Evolutionary conservation across 2,113 vertebrate genomes (phyloP).

Genomic region (Crotalus helleri): DNA sequence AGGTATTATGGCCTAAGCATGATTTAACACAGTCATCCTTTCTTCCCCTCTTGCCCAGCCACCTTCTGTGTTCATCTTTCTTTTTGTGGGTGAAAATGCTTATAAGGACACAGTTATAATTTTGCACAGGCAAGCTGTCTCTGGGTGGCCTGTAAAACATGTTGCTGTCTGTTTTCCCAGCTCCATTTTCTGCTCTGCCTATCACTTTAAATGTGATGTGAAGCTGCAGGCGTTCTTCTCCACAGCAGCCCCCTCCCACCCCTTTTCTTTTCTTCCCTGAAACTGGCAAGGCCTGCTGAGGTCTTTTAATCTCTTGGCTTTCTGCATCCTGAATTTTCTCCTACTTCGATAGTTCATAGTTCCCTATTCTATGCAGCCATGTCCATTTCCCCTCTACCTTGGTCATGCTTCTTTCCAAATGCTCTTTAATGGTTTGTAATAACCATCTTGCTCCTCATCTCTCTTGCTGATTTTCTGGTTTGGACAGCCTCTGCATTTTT

Average conservation of each 20-base stretch:
- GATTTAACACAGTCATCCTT: not conserved
- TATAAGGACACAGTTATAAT: not conserved
- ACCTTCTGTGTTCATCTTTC: not conserved
- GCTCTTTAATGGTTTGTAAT: slow-evolving; percentile 18
- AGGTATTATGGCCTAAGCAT: not conserved
- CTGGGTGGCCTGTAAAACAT: slow-evolving; percentile 17
- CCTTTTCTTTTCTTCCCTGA: not conserved
- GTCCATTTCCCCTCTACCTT: slow-evolving; percentile 38
- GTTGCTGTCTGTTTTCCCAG: not conserved
- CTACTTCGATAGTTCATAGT: not conserved
- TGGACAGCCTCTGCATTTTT: slow-evolving; percentile 6
- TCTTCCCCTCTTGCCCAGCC: not conserved
- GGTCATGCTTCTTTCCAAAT: slow-evolving; percentile 25
- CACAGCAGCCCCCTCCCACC: not conserved
- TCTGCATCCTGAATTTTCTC: not conserved
- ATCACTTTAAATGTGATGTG: slow-evolving; percentile 24
- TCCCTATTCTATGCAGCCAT: slow-evolving; percentile 30
- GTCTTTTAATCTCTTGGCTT: slow-evolving; percentile 15
- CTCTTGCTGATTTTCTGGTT: not conserved
- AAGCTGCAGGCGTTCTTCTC: slow-evolving; percentile 5
- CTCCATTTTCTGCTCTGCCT: not conserved
- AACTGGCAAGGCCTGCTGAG: not conserved
- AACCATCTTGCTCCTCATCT: not conserved
- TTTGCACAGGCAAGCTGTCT: not conserved
- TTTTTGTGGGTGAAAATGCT: not conserved